A percentile compares a stretch with the other conserved stretches of the same genome.
These are phyloP conservation scores for Orientallactaga sibirica DNA, from an alignment of 2,797 vertebrate species.

Conservation along the genomic window DNA sequence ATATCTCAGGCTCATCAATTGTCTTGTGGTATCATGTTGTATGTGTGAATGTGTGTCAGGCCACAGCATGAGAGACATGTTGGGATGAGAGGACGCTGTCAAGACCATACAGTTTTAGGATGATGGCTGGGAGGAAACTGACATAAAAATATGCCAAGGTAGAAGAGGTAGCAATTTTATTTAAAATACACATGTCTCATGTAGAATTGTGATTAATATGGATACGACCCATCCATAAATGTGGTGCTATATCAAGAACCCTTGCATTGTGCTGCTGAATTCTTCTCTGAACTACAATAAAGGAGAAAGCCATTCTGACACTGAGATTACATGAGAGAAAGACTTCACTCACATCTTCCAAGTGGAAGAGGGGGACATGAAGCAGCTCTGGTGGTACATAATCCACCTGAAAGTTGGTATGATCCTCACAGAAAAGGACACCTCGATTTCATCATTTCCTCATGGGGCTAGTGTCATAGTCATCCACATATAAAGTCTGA, in stretches of 20 bases:
- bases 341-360: constrained; percentile 95
- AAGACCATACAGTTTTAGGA: no score
- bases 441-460: constrained; percentile 96
- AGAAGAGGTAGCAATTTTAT: constrained; percentile 92
- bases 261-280: constrained; percentile 93
- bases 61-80: neutral
- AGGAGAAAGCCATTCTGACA: constrained; percentile 97
- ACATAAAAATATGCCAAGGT: constrained; percentile 97
- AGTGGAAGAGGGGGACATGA: constrained; percentile 96
- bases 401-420: constrained; percentile 94
- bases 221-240: constrained; percentile 95
- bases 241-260: constrained; percentile 92
- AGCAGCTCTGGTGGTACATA: constrained; percentile 95
- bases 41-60: neutral
- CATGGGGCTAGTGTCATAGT: constrained; percentile 94
- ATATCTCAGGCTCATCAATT: neutral
- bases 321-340: constrained; percentile 96
- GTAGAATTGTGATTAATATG: constrained; percentile 96
- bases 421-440: constrained; percentile 95
- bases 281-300: constrained; percentile 97
- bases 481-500: no score
- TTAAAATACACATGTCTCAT: constrained; percentile 89
- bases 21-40: neutral
- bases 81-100: neutral
- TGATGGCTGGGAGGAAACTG: constrained; percentile 89